A percentile compares a stretch with the other conserved stretches of the same genome.
phyloP scores from a whole-genome alignment of 92 coral and sea anemone species.

The Diadumene lineata region DNA sequence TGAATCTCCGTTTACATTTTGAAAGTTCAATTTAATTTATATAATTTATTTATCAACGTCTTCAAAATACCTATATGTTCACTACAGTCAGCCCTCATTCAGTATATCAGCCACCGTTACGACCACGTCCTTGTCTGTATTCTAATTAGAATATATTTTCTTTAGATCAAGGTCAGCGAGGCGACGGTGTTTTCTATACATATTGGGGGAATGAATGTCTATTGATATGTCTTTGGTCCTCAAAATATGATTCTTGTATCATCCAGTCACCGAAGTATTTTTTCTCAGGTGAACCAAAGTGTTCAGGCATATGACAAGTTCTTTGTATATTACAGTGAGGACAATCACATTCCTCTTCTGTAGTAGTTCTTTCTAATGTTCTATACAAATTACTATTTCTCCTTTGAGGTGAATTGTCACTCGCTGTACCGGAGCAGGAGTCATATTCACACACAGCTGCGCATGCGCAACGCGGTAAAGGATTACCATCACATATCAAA shows the following conservation, averaged over 20 bases:
- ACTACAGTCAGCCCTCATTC: too few species aligned
- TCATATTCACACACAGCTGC: constrained; percentile 73
- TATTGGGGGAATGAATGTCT: constrained; percentile 41
- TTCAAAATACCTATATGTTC: too few species aligned
- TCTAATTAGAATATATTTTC: too few species aligned
- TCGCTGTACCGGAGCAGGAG: constrained; percentile 57
- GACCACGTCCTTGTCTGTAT: too few species aligned
- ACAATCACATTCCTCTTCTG: constrained; percentile 62
- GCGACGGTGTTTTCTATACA: constrained; percentile 21
- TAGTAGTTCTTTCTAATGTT: constrained; percentile 34
- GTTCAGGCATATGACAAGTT: constrained; percentile 38
- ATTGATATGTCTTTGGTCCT: constrained; percentile 21
- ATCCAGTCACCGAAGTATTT: constrained; percentile 91
- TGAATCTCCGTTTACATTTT: too few species aligned
- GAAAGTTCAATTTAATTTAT: too few species aligned
- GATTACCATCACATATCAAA: constrained; percentile 60
- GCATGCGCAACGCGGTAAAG: constrained; percentile 75
- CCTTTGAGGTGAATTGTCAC: constrained; percentile 68
- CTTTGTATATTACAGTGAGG: constrained; percentile 62
- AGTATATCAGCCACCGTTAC: too few species aligned
- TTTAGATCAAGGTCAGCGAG: too few species aligned
- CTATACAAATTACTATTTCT: constrained; percentile 43
- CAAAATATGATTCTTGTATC: constrained; percentile 48
- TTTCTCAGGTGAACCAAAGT: constrained; percentile 81
- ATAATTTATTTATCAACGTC: too few species aligned